Evolutionary conservation across 1,140 invertebrate species (phyloP), one percentile per base, ranked within the genome.

Genomic region (Myzus persicae): DNA sequence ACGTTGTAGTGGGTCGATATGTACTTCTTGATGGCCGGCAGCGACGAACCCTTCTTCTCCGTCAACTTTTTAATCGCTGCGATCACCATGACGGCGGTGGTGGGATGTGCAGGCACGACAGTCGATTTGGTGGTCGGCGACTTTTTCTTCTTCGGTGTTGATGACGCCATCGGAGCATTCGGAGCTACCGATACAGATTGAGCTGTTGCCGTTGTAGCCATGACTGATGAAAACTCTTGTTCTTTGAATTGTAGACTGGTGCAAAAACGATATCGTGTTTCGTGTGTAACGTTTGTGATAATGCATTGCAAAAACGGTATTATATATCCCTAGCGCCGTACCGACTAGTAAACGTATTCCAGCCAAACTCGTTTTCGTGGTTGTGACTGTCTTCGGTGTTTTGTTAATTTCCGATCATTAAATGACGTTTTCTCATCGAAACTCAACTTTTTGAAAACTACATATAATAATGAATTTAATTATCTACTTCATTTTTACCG

Each of bases 1-100:
- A 96, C 94, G 88, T 95, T 95, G 94, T 96, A 96, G 22, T 94
- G 95, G 2, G 95, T 94, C 0, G 94, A 94, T 51, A 96, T 96
- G 94, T 96, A 96, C 94, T 96, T 96, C 94, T 96, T 96, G 94
- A 96, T 96, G 20, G 96, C 96, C 90, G 95, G 95, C 1, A 96
- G 94, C 1, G 96, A 96, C 1, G 38, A 40, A 11, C 81, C 81
- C 26, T 38, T 81, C 1, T 81, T 81, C 31, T 67, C 59, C 0
- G n/a, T 67, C 31, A 67, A 26, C 31, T n/a, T 31, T 5, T 11
- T n/a, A 18, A 67, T 18, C 11, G 59, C 59, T 0, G 59, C 31
- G 11, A 67, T 3, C 0, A 67, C 59, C 59, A 67, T 67, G 0
- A 67, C 31, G 3, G 59, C 59, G 59, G 59, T 67, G 4, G 59